Evolutionary conservation across 2,888 invertebrate species (phyloP).

Genomic region (Dione vanillae): DNA sequence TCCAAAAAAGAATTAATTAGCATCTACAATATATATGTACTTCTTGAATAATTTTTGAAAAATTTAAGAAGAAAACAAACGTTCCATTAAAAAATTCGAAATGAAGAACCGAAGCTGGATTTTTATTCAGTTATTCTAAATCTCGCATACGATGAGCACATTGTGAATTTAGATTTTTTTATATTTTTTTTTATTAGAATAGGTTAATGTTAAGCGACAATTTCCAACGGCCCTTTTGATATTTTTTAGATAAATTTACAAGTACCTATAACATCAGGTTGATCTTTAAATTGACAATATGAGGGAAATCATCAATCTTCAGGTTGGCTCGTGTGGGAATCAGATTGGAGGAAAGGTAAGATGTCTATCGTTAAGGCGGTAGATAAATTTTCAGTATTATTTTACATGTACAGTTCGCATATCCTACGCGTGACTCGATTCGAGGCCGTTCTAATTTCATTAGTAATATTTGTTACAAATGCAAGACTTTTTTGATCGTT

Average conservation of each 20-base stretch:
- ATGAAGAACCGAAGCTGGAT: not conserved
- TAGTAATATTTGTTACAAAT: too few species aligned
- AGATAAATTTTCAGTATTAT: too few species aligned
- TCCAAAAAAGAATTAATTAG: not conserved
- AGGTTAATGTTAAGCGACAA: conserved; percentile 79
- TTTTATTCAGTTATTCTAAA: conserved; percentile 59
- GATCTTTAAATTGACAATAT: conserved; percentile 69
- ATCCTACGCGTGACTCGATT: too few species aligned
- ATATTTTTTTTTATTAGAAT: conserved; percentile 64
- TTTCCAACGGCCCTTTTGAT: conserved; percentile 58
- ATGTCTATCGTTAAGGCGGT: conserved; percentile 45
- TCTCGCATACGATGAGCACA: conserved; percentile 70
- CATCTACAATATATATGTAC: not conserved
- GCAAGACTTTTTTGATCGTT: too few species aligned
- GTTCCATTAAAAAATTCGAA: not conserved
- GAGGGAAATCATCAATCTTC: conserved; percentile 93
- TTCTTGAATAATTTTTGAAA: conserved; percentile 55
- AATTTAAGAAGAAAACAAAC: conserved; percentile 46
- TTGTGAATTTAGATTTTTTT: conserved; percentile 58
- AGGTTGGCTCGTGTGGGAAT: conserved; percentile 84
- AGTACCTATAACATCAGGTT: conserved; percentile 56
- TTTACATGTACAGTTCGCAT: too few species aligned
- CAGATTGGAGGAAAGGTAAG: conserved; percentile 92
- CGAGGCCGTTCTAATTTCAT: too few species aligned
- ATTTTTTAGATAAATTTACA: conserved; percentile 66